These are phyloP conservation scores for Meghimatium bilineatum DNA, from an alignment of 2,888 invertebrate genomes.

Conservation along the genomic window DNA sequence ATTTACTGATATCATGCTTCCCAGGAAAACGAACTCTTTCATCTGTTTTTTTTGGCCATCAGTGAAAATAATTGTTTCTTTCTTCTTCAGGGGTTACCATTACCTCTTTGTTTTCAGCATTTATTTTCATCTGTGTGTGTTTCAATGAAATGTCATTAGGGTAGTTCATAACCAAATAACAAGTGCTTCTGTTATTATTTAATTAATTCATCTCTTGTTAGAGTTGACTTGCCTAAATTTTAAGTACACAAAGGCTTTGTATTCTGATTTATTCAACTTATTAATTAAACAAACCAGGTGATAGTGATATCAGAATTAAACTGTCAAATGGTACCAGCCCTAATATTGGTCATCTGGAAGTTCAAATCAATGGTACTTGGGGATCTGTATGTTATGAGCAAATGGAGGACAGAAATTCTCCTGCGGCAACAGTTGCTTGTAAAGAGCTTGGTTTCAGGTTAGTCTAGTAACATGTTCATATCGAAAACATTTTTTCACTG, in stretches of 20 bases:
- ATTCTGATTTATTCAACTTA: neutral
- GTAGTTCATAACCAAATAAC: too few species aligned
- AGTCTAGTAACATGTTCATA: neutral
- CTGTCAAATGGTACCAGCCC: constrained; percentile 19
- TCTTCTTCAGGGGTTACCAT: too few species aligned
- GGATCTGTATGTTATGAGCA: constrained; percentile 84
- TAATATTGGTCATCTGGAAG: constrained; percentile 82
- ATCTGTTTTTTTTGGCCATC: too few species aligned
- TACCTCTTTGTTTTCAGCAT: too few species aligned
- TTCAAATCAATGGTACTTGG: constrained; percentile 85
- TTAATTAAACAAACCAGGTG: constrained; percentile 31
- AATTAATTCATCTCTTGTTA: too few species aligned
- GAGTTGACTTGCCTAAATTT: too few species aligned
- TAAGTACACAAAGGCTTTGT: neutral
- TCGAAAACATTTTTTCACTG: neutral
- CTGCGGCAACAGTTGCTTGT: constrained; percentile 66
- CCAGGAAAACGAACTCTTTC: too few species aligned
- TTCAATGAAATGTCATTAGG: too few species aligned
- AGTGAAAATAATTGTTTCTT: too few species aligned
- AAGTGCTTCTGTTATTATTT: too few species aligned
- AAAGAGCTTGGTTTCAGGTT: constrained; percentile 60
- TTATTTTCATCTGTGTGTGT: too few species aligned
- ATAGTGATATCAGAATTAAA: constrained; percentile 20
- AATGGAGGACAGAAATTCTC: constrained; percentile 49
- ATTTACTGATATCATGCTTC: too few species aligned